Conservation (phyloP, 1,140 invertebrate genomes). For the Dermatophagoides farinae region DNA sequence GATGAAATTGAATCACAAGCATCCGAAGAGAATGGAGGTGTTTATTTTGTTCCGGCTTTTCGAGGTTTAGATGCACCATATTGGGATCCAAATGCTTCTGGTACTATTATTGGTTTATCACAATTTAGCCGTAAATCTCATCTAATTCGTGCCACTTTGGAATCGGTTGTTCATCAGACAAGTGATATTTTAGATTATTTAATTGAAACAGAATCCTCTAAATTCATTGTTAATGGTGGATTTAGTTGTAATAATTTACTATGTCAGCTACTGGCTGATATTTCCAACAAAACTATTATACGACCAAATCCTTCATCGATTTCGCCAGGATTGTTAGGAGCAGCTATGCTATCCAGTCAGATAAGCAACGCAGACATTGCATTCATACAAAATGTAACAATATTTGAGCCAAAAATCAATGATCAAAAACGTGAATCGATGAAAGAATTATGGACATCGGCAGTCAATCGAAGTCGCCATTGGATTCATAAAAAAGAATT, state of each 20-base stretch:
- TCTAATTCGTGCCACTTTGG: slow-evolving; percentile 73
- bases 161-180: slow-evolving; percentile 88
- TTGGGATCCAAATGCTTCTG: slow-evolving; percentile 74
- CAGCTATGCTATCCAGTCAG: slow-evolving; percentile 60
- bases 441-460: slow-evolving; percentile 3
- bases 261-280: slow-evolving; percentile 84
- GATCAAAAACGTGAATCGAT: not conserved
- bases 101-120: slow-evolving; percentile 63
- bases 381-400: not conserved
- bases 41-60: slow-evolving; percentile 86
- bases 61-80: slow-evolving; percentile 82
- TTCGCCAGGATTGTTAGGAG: slow-evolving; percentile 73
- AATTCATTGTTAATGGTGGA: slow-evolving; percentile 59
- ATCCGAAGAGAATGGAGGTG: slow-evolving; percentile 48
- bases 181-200: slow-evolving; percentile 31
- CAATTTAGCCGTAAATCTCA: slow-evolving; percentile 80
- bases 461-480: slow-evolving; percentile 8
- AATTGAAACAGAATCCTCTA: not conserved
- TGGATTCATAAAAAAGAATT: slow-evolving; percentile 12
- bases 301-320: slow-evolving; percentile 43
- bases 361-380: no score
- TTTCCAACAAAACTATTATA: slow-evolving; percentile 61
- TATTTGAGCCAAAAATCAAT: slow-evolving; percentile 10
- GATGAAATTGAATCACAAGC: slow-evolving; percentile 57
- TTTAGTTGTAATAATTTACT: slow-evolving; percentile 69